Evolutionary conservation across 2,113 vertebrate genomes (phyloP), one percentile per base, ranked within the genome.

Genomic region (Campylomormyrus tamandua): DNA sequence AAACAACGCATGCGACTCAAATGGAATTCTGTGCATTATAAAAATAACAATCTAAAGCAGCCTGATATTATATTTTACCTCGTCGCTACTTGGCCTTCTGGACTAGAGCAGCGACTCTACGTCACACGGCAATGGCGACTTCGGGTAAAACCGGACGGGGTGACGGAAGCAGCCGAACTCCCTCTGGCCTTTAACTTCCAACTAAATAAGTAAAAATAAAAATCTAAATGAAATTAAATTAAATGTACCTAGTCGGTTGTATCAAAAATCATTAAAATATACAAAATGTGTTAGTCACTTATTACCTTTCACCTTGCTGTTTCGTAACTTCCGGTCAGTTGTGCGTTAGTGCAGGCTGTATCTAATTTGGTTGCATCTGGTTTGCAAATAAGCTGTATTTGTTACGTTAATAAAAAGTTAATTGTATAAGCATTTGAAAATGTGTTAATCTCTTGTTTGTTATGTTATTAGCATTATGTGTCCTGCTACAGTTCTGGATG

Each of bases 51-150:
- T 7, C 3, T 53, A 9, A 31, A 52, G 85, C 6, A 50, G 1
- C 5, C 31, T 83, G 48, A 48, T n/a, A 42, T 83, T 10, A 39
- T 1, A 8, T 91, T 94, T 94, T 95, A 96, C 96, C 95, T 95
- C 93, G 90, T 91, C 93, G 96, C 95, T 96, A 95, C 96, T 96
- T 96, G 95, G 95, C 94, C 96, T 96, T 95, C 94, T 95, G 50
- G 95, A 96, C 95, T 95, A 96, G 94, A 96, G 95, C 95, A 96
- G 95, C 95, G 90, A 58, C 90, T 90, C 85, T 49, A 70, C 77
- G 31, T 62, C 89, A 80, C 70, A 91, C 35, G 5, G 39, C n/a
- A 90, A 92, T 88, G 42, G 90, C 56, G 91, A 27, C 45, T 3
- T 88, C 88, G 89, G 24, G 6, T 42, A 46, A 56, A 46, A 27